A percentile compares a stretch with the other conserved stretches of the same genome.
Conservation (phyloP, 2,888 invertebrate species). For the Gryllus longicercus region DNA sequence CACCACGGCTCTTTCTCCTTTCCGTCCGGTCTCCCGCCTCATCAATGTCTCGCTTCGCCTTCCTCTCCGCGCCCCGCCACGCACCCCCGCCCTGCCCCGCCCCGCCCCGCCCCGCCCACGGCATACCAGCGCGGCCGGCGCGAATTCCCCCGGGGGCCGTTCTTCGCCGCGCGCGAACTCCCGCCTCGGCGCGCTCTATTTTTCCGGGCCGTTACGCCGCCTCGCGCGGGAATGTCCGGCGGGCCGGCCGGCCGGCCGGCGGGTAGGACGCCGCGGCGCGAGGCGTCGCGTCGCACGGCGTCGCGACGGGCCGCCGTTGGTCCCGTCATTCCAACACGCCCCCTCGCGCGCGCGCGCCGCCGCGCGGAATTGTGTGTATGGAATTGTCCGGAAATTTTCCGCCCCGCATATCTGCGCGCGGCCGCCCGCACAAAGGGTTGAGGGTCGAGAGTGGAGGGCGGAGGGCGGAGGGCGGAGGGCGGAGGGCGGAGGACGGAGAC, state of each 20-base stretch:
- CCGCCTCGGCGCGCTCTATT: neutral
- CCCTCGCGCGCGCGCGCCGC: neutral
- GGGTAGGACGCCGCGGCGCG: neutral
- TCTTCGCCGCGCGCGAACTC: neutral
- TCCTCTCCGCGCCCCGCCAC: no score
- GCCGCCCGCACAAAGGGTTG: neutral
- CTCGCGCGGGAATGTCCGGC: neutral
- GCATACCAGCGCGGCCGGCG: no score
- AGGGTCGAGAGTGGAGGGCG: neutral
- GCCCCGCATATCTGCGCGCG: neutral
- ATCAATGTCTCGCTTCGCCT: no score
- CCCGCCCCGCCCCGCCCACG: no score
- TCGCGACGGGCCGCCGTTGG: neutral
- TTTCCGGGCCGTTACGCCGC: neutral
- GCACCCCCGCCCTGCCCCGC: no score
- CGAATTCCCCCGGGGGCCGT: neutral
- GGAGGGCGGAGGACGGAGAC: neutral
- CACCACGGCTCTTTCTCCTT: no score
- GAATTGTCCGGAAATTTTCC: conserved; percentile 9
- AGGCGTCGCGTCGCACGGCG: neutral
- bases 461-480: neutral
- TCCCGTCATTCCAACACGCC: neutral
- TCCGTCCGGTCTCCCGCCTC: no score
- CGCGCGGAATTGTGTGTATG: conserved; percentile 6
- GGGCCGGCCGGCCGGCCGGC: neutral